These are phyloP conservation scores for Tenthredo mesomela DNA, from an alignment of 2,888 invertebrate species.

Conservation along the genomic window DNA sequence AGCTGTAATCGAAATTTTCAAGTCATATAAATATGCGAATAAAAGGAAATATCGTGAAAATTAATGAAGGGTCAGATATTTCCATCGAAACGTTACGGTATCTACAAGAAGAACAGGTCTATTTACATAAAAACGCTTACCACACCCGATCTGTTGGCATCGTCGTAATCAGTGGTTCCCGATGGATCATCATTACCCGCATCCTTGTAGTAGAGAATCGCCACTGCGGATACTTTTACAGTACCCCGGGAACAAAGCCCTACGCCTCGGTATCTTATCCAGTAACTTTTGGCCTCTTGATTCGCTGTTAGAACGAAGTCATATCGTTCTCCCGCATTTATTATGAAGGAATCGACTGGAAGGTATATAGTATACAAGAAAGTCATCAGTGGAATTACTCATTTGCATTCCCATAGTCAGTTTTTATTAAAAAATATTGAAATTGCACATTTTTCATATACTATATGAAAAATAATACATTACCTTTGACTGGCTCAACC, in stretches of 20 bases:
- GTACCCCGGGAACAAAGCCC: constrained; percentile 58
- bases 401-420: not conserved
- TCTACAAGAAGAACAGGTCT: not conserved
- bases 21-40: not conserved
- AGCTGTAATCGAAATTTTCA: constrained; percentile 56
- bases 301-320: constrained; percentile 77
- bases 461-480: no score
- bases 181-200: constrained; percentile 55
- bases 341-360: constrained; percentile 72
- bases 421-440: not conserved
- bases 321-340: constrained; percentile 79
- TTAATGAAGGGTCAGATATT: not conserved
- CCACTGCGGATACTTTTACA: constrained; percentile 55
- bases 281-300: constrained; percentile 75
- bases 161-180: constrained; percentile 60
- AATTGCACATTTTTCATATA: no score
- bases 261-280: constrained; percentile 77
- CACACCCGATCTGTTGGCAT: constrained; percentile 65
- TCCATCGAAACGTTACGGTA: no score
- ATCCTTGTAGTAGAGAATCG: constrained; percentile 61
- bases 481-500: constrained; percentile 71
- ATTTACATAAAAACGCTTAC: constrained; percentile 58
- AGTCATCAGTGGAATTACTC: not conserved
- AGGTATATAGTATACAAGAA: not conserved
- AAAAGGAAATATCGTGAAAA: not conserved